Evolutionary conservation across 2,888 invertebrate species (phyloP).

Genomic region (Alloscopus bannaensis): DNA sequence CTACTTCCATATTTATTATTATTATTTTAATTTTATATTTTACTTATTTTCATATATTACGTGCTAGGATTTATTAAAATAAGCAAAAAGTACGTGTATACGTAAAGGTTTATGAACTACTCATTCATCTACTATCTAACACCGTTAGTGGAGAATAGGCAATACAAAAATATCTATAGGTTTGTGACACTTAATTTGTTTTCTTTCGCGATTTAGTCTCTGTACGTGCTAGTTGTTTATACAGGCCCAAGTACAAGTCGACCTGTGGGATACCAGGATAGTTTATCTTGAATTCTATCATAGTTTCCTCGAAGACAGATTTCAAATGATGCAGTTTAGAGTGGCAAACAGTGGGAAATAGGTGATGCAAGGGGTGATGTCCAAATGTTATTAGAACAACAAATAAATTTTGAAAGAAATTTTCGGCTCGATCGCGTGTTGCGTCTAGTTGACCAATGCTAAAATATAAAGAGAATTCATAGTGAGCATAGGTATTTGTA

Average conservation of each 20-base stretch:
- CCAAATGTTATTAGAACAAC: slow-evolving; percentile 80
- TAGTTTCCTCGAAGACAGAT: slow-evolving; percentile 81
- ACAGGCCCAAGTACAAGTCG: slow-evolving; percentile 82
- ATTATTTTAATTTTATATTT: slow-evolving; percentile 11
- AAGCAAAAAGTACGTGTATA: too few relatives aligned
- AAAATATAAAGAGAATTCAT: too few relatives aligned
- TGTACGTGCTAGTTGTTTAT: slow-evolving; percentile 79
- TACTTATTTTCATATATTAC: too few relatives aligned
- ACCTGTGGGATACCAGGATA: slow-evolving; percentile 77
- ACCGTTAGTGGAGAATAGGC: not conserved
- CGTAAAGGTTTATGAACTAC: too few relatives aligned
- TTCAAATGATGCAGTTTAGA: slow-evolving; percentile 82
- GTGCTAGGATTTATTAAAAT: too few relatives aligned
- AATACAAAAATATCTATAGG: too few relatives aligned
- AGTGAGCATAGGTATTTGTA: too few relatives aligned
- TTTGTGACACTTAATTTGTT: too few relatives aligned
- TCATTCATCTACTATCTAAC: too few relatives aligned
- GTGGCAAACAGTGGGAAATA: slow-evolving; percentile 85
- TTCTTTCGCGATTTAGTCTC: slow-evolving; percentile 62
- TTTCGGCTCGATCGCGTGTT: slow-evolving; percentile 83
- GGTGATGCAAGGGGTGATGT: slow-evolving; percentile 78
- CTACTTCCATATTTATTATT: not conserved
- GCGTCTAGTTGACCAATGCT: slow-evolving; percentile 85
- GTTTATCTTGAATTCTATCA: slow-evolving; percentile 80
- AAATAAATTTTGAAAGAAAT: slow-evolving; percentile 76